phyloP scores from a whole-genome alignment of 2,797 vertebrate genomes.

The Pipistrellus kuhlii region DNA sequence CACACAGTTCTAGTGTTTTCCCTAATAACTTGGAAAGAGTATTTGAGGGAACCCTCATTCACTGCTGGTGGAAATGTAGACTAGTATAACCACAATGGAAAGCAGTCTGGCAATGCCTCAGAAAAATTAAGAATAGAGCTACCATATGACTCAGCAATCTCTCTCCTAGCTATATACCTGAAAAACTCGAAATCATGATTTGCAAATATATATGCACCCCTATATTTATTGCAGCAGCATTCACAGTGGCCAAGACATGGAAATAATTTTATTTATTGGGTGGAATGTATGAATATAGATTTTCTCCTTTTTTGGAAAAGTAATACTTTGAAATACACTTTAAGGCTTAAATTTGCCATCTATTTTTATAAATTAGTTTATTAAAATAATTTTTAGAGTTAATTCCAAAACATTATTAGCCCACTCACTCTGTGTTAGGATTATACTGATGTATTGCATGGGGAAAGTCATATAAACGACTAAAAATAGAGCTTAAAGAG shows the following conservation, averaged over 20 bases:
- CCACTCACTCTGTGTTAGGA: background rate
- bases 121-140: no score
- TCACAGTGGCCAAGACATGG: no score
- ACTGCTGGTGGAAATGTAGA: no score
- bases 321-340: background rate
- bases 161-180: no score
- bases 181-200: no score
- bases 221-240: no score
- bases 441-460: background rate
- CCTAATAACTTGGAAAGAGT: background rate
- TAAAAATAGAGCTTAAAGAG: background rate
- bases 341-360: background rate
- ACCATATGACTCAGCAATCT: no score
- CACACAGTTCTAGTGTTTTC: background rate
- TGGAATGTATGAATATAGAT: background rate
- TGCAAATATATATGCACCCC: no score
- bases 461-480: background rate
- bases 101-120: no score
- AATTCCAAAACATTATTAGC: background rate
- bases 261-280: background rate
- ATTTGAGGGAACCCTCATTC: background rate
- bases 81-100: no score
- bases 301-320: background rate
- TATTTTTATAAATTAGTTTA: slow-evolving; percentile 18
- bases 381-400: background rate